phyloP scores from a whole-genome alignment of 2,113 vertebrate genomes.

The Terrapene triunguis region DNA sequence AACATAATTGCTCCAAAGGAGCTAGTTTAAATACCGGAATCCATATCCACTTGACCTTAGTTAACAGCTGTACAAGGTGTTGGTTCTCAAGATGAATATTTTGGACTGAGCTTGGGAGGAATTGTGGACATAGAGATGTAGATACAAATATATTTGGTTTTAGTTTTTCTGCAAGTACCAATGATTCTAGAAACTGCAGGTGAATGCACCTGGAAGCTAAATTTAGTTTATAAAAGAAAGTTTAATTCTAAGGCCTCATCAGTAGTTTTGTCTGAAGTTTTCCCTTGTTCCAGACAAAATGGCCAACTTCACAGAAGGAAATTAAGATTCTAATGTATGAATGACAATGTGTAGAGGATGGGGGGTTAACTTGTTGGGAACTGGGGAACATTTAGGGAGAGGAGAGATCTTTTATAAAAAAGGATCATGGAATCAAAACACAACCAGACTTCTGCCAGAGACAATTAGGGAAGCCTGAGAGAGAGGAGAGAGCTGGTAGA shows the following conservation, averaged over 20 bases:
- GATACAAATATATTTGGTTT: background rate
- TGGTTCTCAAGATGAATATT: background rate
- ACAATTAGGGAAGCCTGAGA: background rate
- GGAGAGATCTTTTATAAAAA: background rate
- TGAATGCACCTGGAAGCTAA: background rate
- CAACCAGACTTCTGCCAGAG: background rate
- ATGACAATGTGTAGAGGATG: background rate
- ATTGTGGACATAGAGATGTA: background rate
- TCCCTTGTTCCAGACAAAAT: background rate
- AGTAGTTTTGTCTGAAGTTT: background rate
- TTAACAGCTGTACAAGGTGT: fast-evolving
- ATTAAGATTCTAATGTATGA: background rate
- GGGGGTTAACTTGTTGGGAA: background rate
- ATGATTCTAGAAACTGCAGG: background rate
- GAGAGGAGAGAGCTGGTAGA: background rate
- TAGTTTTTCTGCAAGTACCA: background rate
- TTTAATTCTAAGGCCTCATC: background rate
- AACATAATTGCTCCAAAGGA: background rate
- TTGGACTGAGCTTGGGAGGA: background rate
- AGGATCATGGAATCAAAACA: background rate
- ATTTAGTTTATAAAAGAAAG: background rate
- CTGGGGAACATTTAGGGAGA: background rate
- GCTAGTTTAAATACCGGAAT: fast-evolving
- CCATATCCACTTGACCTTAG: background rate
- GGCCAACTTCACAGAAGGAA: background rate